Evolutionary conservation across 2,888 invertebrate species (phyloP).

Genomic region (Sarcophaga subvicina): DNA sequence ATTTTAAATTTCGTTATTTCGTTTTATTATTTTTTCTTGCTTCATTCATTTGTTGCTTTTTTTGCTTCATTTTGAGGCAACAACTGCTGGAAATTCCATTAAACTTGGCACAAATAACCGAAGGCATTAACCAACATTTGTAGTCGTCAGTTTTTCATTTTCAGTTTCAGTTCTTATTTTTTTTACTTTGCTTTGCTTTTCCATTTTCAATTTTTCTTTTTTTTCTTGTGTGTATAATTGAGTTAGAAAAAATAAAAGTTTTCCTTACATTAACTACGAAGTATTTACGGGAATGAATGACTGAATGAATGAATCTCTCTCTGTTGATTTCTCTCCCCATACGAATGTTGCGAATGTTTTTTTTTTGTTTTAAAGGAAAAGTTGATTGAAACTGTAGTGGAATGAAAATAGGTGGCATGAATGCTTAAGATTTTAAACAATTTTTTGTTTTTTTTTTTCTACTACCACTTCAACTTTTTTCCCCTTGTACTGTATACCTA

Average conservation of each 20-base stretch:
- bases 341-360: not conserved
- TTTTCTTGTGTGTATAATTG: constrained; percentile 72
- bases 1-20: constrained; percentile 30
- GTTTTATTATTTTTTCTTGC: not conserved
- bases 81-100: constrained; percentile 80
- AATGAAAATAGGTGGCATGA: too few relatives aligned
- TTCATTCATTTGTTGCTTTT: constrained; percentile 1
- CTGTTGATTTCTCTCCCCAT: not conserved
- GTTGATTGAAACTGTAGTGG: too few relatives aligned
- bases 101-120: constrained; percentile 80
- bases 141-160: constrained; percentile 70
- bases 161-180: not conserved
- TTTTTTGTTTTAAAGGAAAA: too few relatives aligned
- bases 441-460: too few relatives aligned
- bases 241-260: constrained; percentile 73
- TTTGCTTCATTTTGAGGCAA: constrained; percentile 44
- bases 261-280: constrained; percentile 66
- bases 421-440: too few relatives aligned
- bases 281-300: constrained; percentile 4
- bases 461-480: not conserved
- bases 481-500: not conserved
- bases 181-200: too few relatives aligned
- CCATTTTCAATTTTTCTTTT: too few relatives aligned
- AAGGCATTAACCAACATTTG: constrained; percentile 78
- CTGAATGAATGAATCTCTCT: too few relatives aligned